Evolutionary conservation across 2,888 invertebrate genomes (phyloP).

Genomic region (Drosophila monieri): DNA sequence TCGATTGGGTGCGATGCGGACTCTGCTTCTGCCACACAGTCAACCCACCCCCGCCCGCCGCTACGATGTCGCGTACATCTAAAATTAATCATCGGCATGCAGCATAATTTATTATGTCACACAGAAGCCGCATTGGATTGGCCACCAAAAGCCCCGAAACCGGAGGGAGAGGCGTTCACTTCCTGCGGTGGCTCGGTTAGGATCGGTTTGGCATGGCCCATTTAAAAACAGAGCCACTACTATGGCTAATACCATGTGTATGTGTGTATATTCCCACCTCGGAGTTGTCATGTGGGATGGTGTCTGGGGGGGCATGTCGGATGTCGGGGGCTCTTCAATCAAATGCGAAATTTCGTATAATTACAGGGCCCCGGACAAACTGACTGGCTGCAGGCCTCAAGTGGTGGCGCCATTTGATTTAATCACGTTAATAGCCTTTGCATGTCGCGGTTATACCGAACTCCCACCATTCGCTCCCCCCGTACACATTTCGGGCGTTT

Average conservation of each 20-base stretch:
- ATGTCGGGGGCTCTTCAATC: constrained; percentile 66
- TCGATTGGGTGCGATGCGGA: constrained; percentile 57
- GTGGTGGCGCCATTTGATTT: constrained; percentile 63
- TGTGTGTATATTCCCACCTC: not conserved
- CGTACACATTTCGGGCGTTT: not conserved
- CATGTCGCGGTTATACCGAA: constrained; percentile 60
- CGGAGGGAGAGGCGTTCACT: constrained; percentile 57
- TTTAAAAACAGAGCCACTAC: constrained; percentile 57
- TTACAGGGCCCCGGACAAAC: constrained; percentile 48
- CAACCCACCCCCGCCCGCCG: constrained; percentile 20
- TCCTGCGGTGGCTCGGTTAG: constrained; percentile 64
- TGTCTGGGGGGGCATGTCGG: constrained; percentile 29
- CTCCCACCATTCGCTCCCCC: not conserved
- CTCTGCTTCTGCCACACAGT: constrained; percentile 14
- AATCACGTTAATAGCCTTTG: constrained; percentile 77
- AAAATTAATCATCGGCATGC: constrained; percentile 76
- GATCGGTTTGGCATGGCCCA: constrained; percentile 70
- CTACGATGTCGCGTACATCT: constrained; percentile 72
- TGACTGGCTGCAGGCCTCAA: constrained; percentile 35
- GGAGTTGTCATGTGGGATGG: constrained; percentile 36
- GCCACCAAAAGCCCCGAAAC: constrained; percentile 46
- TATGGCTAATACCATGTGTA: not conserved
- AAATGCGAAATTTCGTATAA: constrained; percentile 75
- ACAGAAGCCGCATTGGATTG: constrained; percentile 56
- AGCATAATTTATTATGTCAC: constrained; percentile 80